Conservation (phyloP, 2,113 vertebrate species). For the Ameiurus melas region DNA sequence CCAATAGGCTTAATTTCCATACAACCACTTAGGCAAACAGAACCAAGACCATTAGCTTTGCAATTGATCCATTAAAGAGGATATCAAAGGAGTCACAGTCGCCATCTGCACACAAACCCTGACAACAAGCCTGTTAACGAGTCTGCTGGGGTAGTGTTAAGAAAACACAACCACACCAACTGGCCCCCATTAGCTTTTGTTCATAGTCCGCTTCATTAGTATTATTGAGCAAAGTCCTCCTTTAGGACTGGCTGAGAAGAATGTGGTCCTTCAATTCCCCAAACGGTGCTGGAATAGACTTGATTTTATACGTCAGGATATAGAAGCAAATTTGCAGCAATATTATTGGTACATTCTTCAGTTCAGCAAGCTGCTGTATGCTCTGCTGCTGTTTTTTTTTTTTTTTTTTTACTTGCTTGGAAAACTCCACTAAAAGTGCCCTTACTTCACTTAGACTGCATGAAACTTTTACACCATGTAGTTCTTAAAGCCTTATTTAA, state of each 20-base stretch:
- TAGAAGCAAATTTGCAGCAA: background rate
- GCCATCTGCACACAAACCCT: background rate
- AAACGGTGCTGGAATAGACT: background rate
- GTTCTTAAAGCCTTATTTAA: background rate
- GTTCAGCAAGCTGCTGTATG: conserved; percentile 2
- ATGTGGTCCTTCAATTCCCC: background rate
- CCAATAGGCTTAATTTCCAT: conserved; percentile 39
- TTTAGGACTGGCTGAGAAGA: background rate
- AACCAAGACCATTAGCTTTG: conserved; percentile 1
- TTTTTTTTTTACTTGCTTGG: background rate
- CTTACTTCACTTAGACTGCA: background rate
- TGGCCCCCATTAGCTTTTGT: background rate
- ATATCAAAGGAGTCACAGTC: background rate
- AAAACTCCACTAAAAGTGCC: background rate
- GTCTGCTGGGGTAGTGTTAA: background rate
- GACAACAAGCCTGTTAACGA: background rate
- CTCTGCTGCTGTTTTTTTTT: background rate
- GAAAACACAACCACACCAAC: background rate
- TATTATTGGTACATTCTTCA: background rate
- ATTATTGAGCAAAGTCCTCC: background rate
- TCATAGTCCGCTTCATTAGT: background rate
- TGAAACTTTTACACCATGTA: background rate
- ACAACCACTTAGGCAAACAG: conserved; percentile 35
- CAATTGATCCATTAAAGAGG: background rate
- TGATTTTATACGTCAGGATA: background rate